Evolutionary conservation across 1,140 invertebrate genomes (phyloP).

Genomic region (Drosophila persimilis): DNA sequence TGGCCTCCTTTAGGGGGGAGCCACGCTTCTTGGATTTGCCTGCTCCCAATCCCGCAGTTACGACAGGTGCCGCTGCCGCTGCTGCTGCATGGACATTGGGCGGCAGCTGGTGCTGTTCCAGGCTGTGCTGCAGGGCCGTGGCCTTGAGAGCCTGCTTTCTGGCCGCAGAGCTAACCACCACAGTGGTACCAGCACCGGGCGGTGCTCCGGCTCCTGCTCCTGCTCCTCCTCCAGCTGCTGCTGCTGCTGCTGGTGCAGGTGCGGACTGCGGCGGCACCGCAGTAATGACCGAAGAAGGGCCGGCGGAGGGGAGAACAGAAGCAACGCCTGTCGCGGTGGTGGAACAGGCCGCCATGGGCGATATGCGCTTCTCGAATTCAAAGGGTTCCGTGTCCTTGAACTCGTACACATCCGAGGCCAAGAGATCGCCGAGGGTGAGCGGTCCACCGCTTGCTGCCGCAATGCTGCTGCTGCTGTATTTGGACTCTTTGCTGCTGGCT

Average conservation of each 20-base stretch:
- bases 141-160: slow-evolving; percentile 56
- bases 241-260: neutral
- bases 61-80: slow-evolving; percentile 1
- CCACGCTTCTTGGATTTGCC: slow-evolving; percentile 68
- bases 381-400: slow-evolving; percentile 95
- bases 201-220: neutral
- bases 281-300: neutral
- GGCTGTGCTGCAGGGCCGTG: slow-evolving; percentile 38
- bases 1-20: slow-evolving; percentile 76
- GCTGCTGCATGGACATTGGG: slow-evolving; percentile 7
- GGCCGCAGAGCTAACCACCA: slow-evolving; percentile 21
- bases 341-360: slow-evolving; percentile 57
- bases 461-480: slow-evolving; percentile 49
- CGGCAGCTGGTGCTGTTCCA: slow-evolving; percentile 48
- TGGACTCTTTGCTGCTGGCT: slow-evolving; percentile 42
- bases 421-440: slow-evolving; percentile 37
- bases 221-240: neutral
- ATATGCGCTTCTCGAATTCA: slow-evolving; percentile 88
- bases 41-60: neutral
- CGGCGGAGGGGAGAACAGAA: neutral
- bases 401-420: slow-evolving; percentile 87
- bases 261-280: too few species aligned
- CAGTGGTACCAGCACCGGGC: neutral
- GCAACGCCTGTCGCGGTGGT: neutral
- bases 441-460: slow-evolving; percentile 82